A percentile compares a stretch with the other conserved stretches of the same genome.
Evolutionary conservation across 1,140 invertebrate species (phyloP).

Genomic region (Cryptotermes secundus): DNA sequence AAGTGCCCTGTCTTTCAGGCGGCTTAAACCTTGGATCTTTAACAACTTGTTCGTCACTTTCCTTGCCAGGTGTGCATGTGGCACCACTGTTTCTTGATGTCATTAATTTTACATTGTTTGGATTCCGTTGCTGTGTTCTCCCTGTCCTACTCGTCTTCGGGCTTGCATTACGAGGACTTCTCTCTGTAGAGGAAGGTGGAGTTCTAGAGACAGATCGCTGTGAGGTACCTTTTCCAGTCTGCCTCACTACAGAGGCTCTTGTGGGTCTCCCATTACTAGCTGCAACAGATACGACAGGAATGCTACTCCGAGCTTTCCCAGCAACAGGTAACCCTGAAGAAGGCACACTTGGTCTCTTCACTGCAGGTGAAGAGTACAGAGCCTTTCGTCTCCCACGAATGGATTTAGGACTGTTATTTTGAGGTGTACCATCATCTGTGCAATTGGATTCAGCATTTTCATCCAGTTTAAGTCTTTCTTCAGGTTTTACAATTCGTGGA

Average conservation of each 20-base stretch:
- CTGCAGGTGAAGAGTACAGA: slow-evolving; percentile 51
- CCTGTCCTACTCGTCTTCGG: slow-evolving; percentile 4
- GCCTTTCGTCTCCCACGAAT: slow-evolving; percentile 76
- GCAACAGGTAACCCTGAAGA: slow-evolving; percentile 34
- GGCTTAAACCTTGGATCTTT: slow-evolving; percentile 44
- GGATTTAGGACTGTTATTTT: slow-evolving; percentile 51
- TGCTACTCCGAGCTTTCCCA: slow-evolving; percentile 34
- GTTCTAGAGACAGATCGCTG: slow-evolving; percentile 26
- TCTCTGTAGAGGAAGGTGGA: slow-evolving; percentile 26
- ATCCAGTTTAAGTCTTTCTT: slow-evolving; percentile 43
- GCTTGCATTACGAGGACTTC: slow-evolving; percentile 20
- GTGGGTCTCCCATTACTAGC: slow-evolving; percentile 43
- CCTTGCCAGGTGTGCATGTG: background rate
- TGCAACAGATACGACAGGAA: slow-evolving; percentile 35
- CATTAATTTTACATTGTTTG: slow-evolving; percentile 35
- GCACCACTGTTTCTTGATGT: slow-evolving; percentile 35
- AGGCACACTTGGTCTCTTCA: slow-evolving; percentile 40
- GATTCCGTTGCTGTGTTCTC: slow-evolving; percentile 6
- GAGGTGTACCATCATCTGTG: slow-evolving; percentile 37
- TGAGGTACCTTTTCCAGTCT: slow-evolving; percentile 39
- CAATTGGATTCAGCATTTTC: slow-evolving; percentile 43
- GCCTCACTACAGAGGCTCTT: slow-evolving; percentile 45
- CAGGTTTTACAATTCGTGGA: slow-evolving; percentile 62
- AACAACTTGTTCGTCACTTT: slow-evolving; percentile 29
- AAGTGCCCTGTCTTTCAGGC: slow-evolving; percentile 79